Evolutionary conservation across 2,888 invertebrate species (phyloP).

Genomic region (Meloe dianella): DNA sequence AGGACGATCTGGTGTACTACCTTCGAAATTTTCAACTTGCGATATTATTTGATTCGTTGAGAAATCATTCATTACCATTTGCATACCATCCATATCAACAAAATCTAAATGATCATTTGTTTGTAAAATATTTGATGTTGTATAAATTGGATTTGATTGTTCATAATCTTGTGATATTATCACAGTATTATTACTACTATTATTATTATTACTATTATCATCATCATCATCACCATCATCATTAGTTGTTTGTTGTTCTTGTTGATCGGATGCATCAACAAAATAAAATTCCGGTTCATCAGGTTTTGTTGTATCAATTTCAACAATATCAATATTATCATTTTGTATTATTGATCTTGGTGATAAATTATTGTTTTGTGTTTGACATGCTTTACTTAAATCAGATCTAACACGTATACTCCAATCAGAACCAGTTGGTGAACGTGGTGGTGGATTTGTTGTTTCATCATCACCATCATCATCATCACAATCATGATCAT

Average conservation of each 20-base stretch:
- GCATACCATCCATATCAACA: slow-evolving; percentile 63
- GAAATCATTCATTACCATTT: slow-evolving; percentile 56
- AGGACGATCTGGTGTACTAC: slow-evolving; percentile 45
- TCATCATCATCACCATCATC: no score
- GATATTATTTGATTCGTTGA: slow-evolving; percentile 51
- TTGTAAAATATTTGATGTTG: no score
- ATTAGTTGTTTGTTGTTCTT: slow-evolving; percentile 32
- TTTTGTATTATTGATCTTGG: slow-evolving; percentile 31
- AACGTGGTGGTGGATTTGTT: slow-evolving; percentile 11
- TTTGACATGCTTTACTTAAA: slow-evolving; percentile 59
- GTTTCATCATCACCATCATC: not conserved
- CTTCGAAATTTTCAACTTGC: slow-evolving; percentile 53
- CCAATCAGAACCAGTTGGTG: slow-evolving; percentile 28
- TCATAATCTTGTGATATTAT: slow-evolving; percentile 36
- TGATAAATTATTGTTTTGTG: slow-evolving; percentile 40
- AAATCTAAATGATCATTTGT: slow-evolving; percentile 56
- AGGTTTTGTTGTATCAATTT: slow-evolving; percentile 24
- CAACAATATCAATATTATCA: slow-evolving; percentile 29
- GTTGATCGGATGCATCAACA: slow-evolving; percentile 29
- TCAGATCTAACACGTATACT: slow-evolving; percentile 48
- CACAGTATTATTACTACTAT: no score
- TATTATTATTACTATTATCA: no score
- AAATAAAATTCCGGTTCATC: slow-evolving; percentile 34
- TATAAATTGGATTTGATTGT: slow-evolving; percentile 47
- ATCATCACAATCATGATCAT: slow-evolving; percentile 31